phyloP scores from a whole-genome alignment of 2,888 invertebrate genomes.

The Microplitis deprimator region DNA sequence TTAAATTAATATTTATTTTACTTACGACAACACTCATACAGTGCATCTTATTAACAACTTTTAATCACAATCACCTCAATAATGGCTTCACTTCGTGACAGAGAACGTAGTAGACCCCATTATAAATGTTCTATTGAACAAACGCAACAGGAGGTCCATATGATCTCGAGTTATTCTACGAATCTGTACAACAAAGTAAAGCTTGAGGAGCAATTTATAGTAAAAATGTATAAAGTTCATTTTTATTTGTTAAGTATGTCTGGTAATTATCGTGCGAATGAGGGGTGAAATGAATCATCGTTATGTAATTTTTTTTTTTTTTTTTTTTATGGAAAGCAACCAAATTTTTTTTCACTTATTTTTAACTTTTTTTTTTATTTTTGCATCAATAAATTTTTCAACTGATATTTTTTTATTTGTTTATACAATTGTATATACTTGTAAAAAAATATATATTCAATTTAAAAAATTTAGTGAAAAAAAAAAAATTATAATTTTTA shows the following conservation, averaged over 20 bases:
- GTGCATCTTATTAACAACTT: conserved; percentile 42
- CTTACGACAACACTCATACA: conserved; percentile 47
- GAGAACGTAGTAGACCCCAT: conserved; percentile 46
- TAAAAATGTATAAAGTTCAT: not conserved
- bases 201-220: not conserved
- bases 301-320: not conserved
- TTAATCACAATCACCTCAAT: conserved; percentile 30
- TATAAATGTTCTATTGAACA: conserved; percentile 18
- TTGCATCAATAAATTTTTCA: no score
- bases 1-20: conserved; percentile 51
- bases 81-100: conserved; percentile 61
- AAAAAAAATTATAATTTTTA: not conserved
- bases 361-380: no score
- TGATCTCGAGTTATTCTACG: not conserved
- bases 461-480: not conserved
- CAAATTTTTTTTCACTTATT: no score
- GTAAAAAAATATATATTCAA: no score
- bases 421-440: no score
- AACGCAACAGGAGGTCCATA: not conserved
- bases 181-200: not conserved
- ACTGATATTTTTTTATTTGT: no score
- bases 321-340: no score
- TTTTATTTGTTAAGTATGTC: not conserved
- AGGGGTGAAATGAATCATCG: not conserved
- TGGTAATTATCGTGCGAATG: not conserved